Base-by-base conservation (phyloP, 2,113 vertebrate genomes). In the Zapornia atra region DNA sequence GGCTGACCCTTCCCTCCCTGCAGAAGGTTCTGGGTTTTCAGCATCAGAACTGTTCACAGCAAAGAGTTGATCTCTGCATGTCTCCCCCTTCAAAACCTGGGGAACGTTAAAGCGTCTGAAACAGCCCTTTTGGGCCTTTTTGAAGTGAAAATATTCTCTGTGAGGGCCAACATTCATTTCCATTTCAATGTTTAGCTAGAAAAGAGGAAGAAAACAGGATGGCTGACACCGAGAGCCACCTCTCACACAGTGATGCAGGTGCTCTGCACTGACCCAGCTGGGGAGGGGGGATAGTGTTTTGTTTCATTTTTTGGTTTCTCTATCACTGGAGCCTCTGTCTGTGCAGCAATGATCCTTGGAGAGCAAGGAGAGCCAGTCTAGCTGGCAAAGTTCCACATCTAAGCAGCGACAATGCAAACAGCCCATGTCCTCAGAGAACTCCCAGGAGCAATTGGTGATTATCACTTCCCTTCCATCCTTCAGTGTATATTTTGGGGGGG, bases 231-330 rank as follows among this genome's bases (percentile, higher is more conserved):
- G 48, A 36, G 80, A 60, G 69, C 38, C 3, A 4, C 56, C 68
- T 86, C 28, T 34, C 21, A 1, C 1, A 16, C 44, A 4, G 77
- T 9, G 57, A 20, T 29, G 5, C 0, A 0, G 59, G 54, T 1
- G 12, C 75, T 54, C 36, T 48, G 70, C 22, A 1, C 42, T 59
- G 71, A 54, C 83, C 90, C 75, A 17, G 51, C 75, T 61, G 69
- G 25, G 34, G 81, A 33, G 80, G 53, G 84, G 34, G 76, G 57
- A 60, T 11, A 28, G 25, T 12, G 5, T 44, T 66, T 29, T 14
- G 44, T 16, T 68, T 54, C 14, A 5, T 28, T 38, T 63, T 22
- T 40, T 2, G 1, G 16, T 71, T 50, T 68, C 66, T 25, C 15
- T 72, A 0, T 8, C 26, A 38, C 22, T 20, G 53, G 15, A 50